Evolutionary conservation across 1,140 invertebrate genomes (phyloP), one percentile per base, ranked within the genome.

Genomic region (Procambarus clarkii): DNA sequence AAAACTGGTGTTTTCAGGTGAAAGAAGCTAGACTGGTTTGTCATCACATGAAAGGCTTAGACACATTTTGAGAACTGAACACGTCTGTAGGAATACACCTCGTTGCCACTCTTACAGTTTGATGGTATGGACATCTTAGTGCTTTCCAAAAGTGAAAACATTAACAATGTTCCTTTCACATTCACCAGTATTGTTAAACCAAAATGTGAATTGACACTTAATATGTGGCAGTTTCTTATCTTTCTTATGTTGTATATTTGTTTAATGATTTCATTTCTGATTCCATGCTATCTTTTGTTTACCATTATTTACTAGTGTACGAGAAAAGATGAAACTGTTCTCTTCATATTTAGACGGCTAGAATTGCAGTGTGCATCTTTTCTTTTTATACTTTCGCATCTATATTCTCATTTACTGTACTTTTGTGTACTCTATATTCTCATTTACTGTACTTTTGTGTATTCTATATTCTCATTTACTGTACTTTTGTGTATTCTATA

Each of bases 111-210:
- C 34, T 34, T 83, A 64, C 34, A 24, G 24, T 48, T 58, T 9
- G n/a, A 34, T 82, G 80, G 80, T 50, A 58, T 60, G 54, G 80
- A 13, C 5, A 54, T 82, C 13, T 82, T 82, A 82, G 80, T 69
- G 64, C 81, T 83, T n/a, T 58, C 81, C 34, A 83, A 58, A 83
- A 44, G 81, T 83, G 46, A 83, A 18, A 83, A n/a, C 81, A 83
- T 83, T 83, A 69, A 60, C 50, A 50, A 34, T 82, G 80, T 82
- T 54, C 48, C 24, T 8, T 69, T 83, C 81, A 69, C 81, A 69
- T 83, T 69, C 58, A 83, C 54, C 81, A 83, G 11, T 71, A 71
- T 71, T 64, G 60, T 21, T 15, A 64, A 18, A 34, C 69, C 24
- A 71, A 71, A 71, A 34, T 34, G 11, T 34, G 24, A 71, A 11